A percentile compares a stretch with the other conserved stretches of the same genome.
phyloP scores from a whole-genome alignment of 1,140 invertebrate species.

The Orius insidiosus region DNA sequence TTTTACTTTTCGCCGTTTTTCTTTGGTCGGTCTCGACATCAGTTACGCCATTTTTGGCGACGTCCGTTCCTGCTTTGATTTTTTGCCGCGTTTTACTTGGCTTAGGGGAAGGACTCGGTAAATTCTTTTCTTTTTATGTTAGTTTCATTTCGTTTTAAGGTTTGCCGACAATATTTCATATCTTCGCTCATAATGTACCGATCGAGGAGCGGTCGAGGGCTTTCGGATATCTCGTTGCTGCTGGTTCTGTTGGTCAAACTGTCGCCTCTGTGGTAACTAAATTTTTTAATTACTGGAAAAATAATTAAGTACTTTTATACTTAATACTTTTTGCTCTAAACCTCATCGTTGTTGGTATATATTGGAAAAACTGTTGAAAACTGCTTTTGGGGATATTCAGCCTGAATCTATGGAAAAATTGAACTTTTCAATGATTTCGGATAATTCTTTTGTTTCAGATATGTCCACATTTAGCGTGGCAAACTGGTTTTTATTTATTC shows the following conservation, averaged over 20 bases:
- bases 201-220: conserved; percentile 56
- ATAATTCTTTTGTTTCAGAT: conserved; percentile 29
- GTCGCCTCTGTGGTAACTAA: conserved; percentile 45
- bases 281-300: too few species aligned
- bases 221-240: conserved; percentile 57
- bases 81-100: conserved; percentile 48
- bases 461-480: conserved; percentile 47
- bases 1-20: conserved; percentile 50
- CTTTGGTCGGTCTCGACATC: conserved; percentile 61
- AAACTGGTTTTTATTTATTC: conserved; percentile 53
- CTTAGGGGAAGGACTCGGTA: conserved; percentile 59
- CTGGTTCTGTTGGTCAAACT: conserved; percentile 59
- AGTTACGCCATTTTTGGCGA: conserved; percentile 48
- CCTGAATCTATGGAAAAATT: too few species aligned
- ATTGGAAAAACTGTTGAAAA: too few species aligned
- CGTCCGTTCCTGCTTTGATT: conserved; percentile 43
- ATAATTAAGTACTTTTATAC: too few species aligned
- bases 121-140: conserved; percentile 18
- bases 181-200: conserved; percentile 57
- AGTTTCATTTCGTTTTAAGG: conserved; percentile 29
- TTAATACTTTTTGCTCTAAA: too few species aligned
- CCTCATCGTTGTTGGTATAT: too few species aligned
- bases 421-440: too few species aligned
- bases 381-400: too few species aligned
- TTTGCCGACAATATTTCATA: conserved; percentile 61